Evolutionary conservation across 2,888 invertebrate species (phyloP).

Genomic region (Empis stercorea): DNA sequence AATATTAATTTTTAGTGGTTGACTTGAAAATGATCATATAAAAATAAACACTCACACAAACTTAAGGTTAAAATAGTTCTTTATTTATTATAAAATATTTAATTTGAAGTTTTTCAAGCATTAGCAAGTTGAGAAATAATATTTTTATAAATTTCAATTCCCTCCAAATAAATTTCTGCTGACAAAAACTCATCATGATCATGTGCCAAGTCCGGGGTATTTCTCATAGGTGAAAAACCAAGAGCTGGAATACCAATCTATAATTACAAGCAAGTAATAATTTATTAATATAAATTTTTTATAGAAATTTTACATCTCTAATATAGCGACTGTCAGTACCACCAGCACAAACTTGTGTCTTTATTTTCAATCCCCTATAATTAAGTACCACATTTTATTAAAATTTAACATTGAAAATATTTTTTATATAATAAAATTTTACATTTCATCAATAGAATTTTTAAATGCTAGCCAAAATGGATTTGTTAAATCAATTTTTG

Average conservation of each 20-base stretch:
- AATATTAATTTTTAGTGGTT: too few species aligned
- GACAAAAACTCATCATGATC: slow-evolving; percentile 82
- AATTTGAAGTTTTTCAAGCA: too few species aligned
- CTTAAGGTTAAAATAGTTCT: too few species aligned
- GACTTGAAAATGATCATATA: too few species aligned
- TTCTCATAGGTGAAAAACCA: slow-evolving; percentile 83
- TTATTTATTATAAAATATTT: too few species aligned
- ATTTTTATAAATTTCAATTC: slow-evolving; percentile 56
- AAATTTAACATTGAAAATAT: neutral
- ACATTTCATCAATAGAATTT: slow-evolving; percentile 46
- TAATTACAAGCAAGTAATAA: slow-evolving; percentile 2
- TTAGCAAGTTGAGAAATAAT: slow-evolving; percentile 27
- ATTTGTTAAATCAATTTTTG: slow-evolving; percentile 49
- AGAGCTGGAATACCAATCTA: slow-evolving; percentile 67
- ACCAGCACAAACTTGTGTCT: slow-evolving; percentile 70
- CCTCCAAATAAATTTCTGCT: slow-evolving; percentile 62
- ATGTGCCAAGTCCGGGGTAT: slow-evolving; percentile 73
- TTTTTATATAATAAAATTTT: slow-evolving; percentile 21
- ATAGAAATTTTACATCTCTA: slow-evolving; percentile 43
- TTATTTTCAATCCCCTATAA: slow-evolving; percentile 51
- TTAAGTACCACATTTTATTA: slow-evolving; percentile 1
- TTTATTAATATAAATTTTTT: too few species aligned
- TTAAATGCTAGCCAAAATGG: slow-evolving; percentile 65
- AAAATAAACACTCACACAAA: too few species aligned
- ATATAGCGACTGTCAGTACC: slow-evolving; percentile 83